Conservation (phyloP, 2,888 invertebrate genomes). For the Melanotus villosus region DNA sequence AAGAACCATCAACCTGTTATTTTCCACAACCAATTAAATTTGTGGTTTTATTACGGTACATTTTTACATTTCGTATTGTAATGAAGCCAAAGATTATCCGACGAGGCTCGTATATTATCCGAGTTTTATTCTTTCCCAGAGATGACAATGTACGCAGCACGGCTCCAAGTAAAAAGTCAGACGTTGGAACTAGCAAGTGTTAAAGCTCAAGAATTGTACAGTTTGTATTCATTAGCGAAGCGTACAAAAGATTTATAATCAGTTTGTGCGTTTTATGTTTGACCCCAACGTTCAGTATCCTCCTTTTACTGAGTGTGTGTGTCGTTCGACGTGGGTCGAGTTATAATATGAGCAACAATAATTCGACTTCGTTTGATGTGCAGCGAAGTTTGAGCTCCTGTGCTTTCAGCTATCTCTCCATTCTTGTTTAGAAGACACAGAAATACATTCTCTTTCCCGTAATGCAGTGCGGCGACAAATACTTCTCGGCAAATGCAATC, state of each 20-base stretch:
- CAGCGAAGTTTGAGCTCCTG: conserved; percentile 25
- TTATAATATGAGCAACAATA: conserved; percentile 36
- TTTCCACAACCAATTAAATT: conserved; percentile 52
- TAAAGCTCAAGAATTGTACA: conserved; percentile 32
- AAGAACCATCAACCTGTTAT: conserved; percentile 56
- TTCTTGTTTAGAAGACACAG: conserved; percentile 29
- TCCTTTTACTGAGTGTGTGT: conserved; percentile 25
- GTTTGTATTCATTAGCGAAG: conserved; percentile 38
- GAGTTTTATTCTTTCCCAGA: conserved; percentile 32
- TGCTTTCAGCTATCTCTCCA: conserved; percentile 34
- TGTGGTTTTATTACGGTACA: conserved; percentile 53
- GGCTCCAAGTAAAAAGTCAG: conserved; percentile 32
- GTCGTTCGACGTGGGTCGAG: conserved; percentile 10
- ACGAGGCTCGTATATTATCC: conserved; percentile 39
- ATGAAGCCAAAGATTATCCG: conserved; percentile 33
- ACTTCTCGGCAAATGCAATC: conserved; percentile 49
- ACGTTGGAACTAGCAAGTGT: conserved; percentile 33
- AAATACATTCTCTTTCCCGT: conserved; percentile 30
- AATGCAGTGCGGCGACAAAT: conserved; percentile 46
- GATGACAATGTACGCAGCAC: conserved; percentile 44
- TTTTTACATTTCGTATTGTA: conserved; percentile 45
- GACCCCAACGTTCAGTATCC: conserved; percentile 29
- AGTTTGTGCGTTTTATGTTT: conserved; percentile 38
- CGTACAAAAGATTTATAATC: conserved; percentile 39
- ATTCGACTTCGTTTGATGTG: conserved; percentile 45